Conservation (phyloP, 1,140 invertebrate species). For the Panagrolaimus sp. region DNA sequence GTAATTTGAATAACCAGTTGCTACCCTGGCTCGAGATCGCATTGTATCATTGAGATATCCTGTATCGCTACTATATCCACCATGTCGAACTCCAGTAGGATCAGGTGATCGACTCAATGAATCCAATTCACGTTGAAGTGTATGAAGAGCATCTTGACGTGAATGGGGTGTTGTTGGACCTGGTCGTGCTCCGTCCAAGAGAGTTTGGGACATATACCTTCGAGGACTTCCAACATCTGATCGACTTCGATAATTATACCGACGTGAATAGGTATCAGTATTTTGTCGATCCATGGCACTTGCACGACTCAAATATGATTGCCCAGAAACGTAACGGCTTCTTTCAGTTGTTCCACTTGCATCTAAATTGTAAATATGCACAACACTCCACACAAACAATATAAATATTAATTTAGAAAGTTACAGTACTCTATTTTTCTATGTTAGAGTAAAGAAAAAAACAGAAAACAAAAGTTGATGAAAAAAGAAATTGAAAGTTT, state of each 20-base stretch:
- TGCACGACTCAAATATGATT: slow-evolving; percentile 50
- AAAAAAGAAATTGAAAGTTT: slow-evolving; percentile 19
- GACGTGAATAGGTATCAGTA: slow-evolving; percentile 46
- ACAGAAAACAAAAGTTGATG: slow-evolving; percentile 3
- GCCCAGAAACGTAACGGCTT: slow-evolving; percentile 47
- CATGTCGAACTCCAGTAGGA: slow-evolving; percentile 25
- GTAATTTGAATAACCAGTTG: slow-evolving; percentile 46
- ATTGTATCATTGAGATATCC: slow-evolving; percentile 50
- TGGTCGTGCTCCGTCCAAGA: slow-evolving; percentile 53
- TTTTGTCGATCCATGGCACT: slow-evolving; percentile 38
- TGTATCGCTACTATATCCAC: slow-evolving; percentile 50
- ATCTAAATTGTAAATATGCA: slow-evolving; percentile 25
- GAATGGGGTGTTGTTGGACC: slow-evolving; percentile 50
- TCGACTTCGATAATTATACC: slow-evolving; percentile 58
- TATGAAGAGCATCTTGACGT: slow-evolving; percentile 51
- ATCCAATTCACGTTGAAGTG: slow-evolving; percentile 56
- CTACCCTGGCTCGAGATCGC: slow-evolving; percentile 24
- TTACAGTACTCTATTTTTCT: too few species aligned
- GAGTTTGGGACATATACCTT: slow-evolving; percentile 56
- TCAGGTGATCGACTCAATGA: slow-evolving; percentile 55
- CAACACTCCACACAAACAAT: slow-evolving; percentile 12
- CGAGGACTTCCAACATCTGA: slow-evolving; percentile 56
- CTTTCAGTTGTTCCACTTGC: slow-evolving; percentile 29
- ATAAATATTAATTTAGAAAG: neutral
- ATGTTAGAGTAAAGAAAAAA: neutral